Evolutionary conservation across 64 coral and sea anemone genomes (phyloP).

Genomic region (Anthopleura sola): DNA sequence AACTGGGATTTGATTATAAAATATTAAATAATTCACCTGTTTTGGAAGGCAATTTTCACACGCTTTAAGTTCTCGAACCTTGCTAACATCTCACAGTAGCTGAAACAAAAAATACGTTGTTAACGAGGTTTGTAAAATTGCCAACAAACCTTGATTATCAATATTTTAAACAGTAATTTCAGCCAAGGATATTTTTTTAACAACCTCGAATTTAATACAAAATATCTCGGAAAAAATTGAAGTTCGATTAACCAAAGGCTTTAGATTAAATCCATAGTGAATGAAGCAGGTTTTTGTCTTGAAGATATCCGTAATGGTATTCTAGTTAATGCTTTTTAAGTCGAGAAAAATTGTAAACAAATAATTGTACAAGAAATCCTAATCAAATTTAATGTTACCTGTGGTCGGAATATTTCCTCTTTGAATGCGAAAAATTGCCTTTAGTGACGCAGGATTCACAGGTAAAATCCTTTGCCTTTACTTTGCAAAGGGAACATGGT

Average conservation of each 20-base stretch:
- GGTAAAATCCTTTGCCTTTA: slow-evolving; percentile 71
- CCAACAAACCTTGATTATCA: neutral
- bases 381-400: neutral
- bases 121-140: neutral
- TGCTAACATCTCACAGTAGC: slow-evolving; percentile 67
- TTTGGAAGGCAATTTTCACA: slow-evolving; percentile 55
- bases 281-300: neutral
- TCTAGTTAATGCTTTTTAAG: neutral
- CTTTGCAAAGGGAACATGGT: slow-evolving; percentile 80
- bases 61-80: slow-evolving; percentile 68
- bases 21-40: slow-evolving; percentile 41
- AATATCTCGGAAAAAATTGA: neutral
- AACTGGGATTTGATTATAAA: neutral
- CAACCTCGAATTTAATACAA: neutral
- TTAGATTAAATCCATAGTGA: slow-evolving; percentile 4
- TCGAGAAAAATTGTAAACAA: neutral
- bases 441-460: slow-evolving; percentile 61
- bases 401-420: neutral
- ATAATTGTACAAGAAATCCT: neutral
- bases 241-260: neutral
- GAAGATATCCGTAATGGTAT: neutral
- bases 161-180: neutral
- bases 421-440: slow-evolving; percentile 74
- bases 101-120: slow-evolving; percentile 10
- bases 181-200: neutral